Percentiles rank a stretch among this genome's conserved stretches.
Conservation (phyloP, 2,888 invertebrate species). For the Steromphala cineraria region DNA sequence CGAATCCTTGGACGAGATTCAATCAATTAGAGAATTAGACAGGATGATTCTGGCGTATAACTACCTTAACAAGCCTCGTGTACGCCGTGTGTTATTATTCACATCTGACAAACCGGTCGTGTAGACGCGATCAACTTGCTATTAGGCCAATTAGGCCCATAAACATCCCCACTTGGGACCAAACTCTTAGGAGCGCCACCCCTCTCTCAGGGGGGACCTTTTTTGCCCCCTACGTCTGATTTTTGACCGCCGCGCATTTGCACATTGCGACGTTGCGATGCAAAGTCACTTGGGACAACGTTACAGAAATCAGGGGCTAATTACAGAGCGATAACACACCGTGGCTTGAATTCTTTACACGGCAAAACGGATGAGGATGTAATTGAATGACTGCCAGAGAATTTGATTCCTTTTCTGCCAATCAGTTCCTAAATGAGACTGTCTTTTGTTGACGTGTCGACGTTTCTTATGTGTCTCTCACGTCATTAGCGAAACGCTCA, state of each 20-base stretch:
- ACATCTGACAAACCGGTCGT: neutral
- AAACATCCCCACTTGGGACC: conserved; percentile 16
- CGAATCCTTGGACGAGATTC: neutral
- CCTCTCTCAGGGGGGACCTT: conserved; percentile 17
- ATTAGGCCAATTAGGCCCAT: conserved; percentile 20
- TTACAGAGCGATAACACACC: conserved; percentile 3
- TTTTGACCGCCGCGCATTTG: conserved; percentile 16
- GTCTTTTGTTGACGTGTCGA: neutral
- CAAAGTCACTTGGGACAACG: neutral
- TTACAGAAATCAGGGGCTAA: conserved; percentile 23
- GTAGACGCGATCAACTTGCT: neutral
- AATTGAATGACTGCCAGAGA: conserved; percentile 19
- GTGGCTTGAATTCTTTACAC: conserved; percentile 14
- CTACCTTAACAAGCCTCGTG: neutral
- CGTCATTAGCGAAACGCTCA: neutral
- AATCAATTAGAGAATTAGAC: conserved; percentile 23
- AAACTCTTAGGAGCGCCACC: neutral
- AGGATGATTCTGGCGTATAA: neutral
- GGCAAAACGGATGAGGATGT: conserved; percentile 16
- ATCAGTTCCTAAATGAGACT: neutral
- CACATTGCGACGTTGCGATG: neutral
- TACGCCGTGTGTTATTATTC: neutral
- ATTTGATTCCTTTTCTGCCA: conserved; percentile 24
- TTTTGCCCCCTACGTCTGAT: conserved; percentile 12
- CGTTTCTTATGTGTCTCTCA: neutral